Conservation (phyloP, 2,888 invertebrate species). For the Meta bourneti region DNA sequence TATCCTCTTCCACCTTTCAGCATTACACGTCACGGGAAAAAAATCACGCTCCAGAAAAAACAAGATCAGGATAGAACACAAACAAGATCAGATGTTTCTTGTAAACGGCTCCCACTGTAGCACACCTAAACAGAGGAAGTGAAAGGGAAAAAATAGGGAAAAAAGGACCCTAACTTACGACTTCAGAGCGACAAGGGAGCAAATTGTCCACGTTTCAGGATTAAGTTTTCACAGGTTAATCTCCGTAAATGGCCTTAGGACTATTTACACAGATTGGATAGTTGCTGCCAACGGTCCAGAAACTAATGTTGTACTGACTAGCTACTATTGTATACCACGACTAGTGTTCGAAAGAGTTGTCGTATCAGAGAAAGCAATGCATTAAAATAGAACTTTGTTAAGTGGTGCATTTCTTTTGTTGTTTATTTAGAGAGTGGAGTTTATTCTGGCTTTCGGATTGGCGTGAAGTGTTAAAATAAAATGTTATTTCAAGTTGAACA, state of each 20-base stretch:
- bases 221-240: constrained; percentile 65
- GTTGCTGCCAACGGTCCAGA: background rate
- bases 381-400: no score
- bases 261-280: constrained; percentile 59
- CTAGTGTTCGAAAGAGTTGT: no score
- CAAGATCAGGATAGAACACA: background rate
- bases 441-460: no score
- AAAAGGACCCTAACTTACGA: constrained; percentile 35
- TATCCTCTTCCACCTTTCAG: constrained; percentile 49
- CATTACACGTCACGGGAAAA: constrained; percentile 1
- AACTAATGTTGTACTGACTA: constrained; percentile 9
- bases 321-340: no score
- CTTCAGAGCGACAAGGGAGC: constrained; percentile 24
- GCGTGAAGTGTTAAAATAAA: no score
- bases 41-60: constrained; percentile 2
- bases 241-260: constrained; percentile 42
- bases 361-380: no score
- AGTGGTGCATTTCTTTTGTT: no score
- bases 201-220: constrained; percentile 53
- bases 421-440: no score
- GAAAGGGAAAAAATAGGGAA: background rate
- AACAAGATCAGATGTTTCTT: constrained; percentile 20
- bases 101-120: background rate
- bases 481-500: no score
- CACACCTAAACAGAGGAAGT: background rate